These are phyloP conservation scores for Heteromurus nitidus DNA, from an alignment of 2,888 invertebrate species.

Conservation along the genomic window DNA sequence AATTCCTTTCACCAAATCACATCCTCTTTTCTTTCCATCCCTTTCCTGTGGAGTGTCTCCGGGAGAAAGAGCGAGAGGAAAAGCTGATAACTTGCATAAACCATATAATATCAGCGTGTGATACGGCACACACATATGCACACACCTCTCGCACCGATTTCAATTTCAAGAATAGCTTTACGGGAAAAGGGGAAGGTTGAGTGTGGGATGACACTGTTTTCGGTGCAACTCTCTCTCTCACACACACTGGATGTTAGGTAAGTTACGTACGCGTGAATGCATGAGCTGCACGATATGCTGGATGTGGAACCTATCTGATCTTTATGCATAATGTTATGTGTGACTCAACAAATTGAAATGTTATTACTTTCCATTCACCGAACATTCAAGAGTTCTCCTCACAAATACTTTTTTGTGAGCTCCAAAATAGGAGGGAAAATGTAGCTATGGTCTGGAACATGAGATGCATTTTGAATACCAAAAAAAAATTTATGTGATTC, in stretches of 20 bases:
- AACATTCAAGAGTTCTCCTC: no score
- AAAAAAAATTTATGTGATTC: no score
- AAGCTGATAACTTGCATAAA: no score
- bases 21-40: neutral
- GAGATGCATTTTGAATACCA: no score
- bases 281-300: neutral
- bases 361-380: constrained; percentile 35
- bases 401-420: no score
- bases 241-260: no score
- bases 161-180: neutral
- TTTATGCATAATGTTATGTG: constrained; percentile 19
- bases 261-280: constrained; percentile 1
- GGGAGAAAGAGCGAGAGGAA: no score
- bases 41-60: neutral
- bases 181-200: neutral
- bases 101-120: no score
- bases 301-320: neutral
- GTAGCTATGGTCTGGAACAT: neutral
- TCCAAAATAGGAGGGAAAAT: no score
- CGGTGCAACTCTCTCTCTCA: no score
- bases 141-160: neutral
- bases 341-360: constrained; percentile 41
- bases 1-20: no score
- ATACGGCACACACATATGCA: neutral
- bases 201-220: neutral